Base-by-base conservation (phyloP, 2,797 vertebrate genomes). In the Peromyscus melanophrys region DNA sequence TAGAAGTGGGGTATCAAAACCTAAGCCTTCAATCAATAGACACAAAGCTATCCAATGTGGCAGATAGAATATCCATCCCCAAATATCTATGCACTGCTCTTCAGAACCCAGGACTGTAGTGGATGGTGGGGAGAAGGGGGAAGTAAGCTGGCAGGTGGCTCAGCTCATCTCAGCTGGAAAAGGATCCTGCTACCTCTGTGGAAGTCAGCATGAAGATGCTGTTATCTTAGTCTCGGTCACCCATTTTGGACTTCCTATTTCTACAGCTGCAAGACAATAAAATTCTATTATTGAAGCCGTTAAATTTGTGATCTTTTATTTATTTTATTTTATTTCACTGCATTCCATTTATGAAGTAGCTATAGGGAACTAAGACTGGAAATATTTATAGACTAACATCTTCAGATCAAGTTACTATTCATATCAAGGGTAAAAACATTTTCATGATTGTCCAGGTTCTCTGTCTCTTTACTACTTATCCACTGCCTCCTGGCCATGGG, bases 1-100 rank as follows among this genome's bases (percentile, higher is more conserved):
- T 43, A 92, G 46, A 34, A 93, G 80, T 90, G 65, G 49, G 37
- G 59, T 88, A 88, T 1, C 87, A 89, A 90, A 95, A 90, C n/a
- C 3, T 34, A 94, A 92, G 84, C 37, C 34, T 75, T 92, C 12
- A 61, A 21, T 82, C 65, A 52, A 3, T 90, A 16, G 65, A 55
- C 59, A 81, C 9, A 67, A 83, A 88, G 34, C n/a, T 29, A 23
- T 67, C 7, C 4, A 34, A 16, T 55, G 4, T 90, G 5, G 1
- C 55, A 29, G 34, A 10, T 29, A 75, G 71, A 97, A 65, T 49
- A 83, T 37, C 0, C 37, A 46, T 16, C 88, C 27, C 17, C 14
- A 76, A 57, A 78, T 43, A 52, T 3, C 34, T 17, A 52, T 2
- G 5, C 2, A 11, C 8, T 80, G 19, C 52, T 61, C 83, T 55